Base-by-base conservation (phyloP, 2,113 vertebrate species). In the Vulpes lagopus region DNA sequence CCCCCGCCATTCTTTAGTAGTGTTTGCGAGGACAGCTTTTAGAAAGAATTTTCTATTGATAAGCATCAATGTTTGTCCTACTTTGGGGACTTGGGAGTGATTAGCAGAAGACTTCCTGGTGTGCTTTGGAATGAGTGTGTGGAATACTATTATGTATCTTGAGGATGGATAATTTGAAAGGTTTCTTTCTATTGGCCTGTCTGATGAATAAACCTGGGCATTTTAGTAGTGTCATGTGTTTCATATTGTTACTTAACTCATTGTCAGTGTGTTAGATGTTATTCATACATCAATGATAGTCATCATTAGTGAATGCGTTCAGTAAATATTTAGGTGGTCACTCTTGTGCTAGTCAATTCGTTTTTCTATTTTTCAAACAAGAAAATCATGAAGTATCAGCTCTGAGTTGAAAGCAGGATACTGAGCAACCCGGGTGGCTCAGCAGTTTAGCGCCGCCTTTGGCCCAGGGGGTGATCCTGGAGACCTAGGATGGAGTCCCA, bases 361-460 rank as follows among this genome's bases (percentile, higher is more conserved):
- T 49, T 81, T 64, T 73, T 71, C 59, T 71, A 55, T 64, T 92
- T 97, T 96, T n/a, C 62, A 82, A 83, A 62, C 55, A 90, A 86
- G 91, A 89, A 92, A 57, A 23, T 49, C 38, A 67, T 57, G n/a
- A 74, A 92, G 17, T 64, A 19, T 59, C 49, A 74, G 30, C 12
- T 69, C 7, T 5, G 11, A 90, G 35, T 43, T 43, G 53, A 74
- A 90, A 94, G 10, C 53, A 95, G 30, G 19, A 8, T 2, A 30
- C 27, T 23, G 43, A 7, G 43, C 43, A 43, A 7, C 43, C 43
- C 5, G 43, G 43, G 43, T 43, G 43, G 43, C 43, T 7, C 43
- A 43, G 43, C 43, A 43, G 43, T 43, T 43, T 43, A 43, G 43
- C 5, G 43, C 43, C 43, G 6, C 43, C 43, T 43, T 43, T 1